These are phyloP conservation scores for human (Homo sapiens) DNA, from an alignment of 2,113 vertebrate genomes.

Conservation along the genomic window DNA sequence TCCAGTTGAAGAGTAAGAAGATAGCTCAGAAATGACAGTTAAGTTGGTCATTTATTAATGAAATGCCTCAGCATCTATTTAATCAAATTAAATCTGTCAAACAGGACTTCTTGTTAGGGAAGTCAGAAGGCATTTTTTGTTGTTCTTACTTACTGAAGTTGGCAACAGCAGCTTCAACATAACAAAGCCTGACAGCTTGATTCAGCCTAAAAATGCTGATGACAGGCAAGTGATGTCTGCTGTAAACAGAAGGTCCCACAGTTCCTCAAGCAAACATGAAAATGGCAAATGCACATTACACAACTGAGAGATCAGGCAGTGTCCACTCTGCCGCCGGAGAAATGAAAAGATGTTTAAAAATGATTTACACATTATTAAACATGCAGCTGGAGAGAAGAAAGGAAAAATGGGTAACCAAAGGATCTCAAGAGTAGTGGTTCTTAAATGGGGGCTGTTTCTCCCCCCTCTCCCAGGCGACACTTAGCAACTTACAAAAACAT, in stretches of 20 bases:
- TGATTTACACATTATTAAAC: conserved; percentile 78
- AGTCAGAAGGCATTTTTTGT: conserved; percentile 41
- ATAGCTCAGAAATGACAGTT: conserved; percentile 69
- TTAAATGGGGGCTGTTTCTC: not conserved
- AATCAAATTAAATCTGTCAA: conserved; percentile 74
- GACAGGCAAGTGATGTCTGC: conserved; percentile 51
- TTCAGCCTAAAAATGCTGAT: conserved; percentile 60
- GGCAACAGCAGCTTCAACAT: conserved; percentile 64
- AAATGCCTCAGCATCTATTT: conserved; percentile 68
- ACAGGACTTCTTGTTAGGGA: conserved; percentile 49
- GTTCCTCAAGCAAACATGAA: conserved; percentile 63
- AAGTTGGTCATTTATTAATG: conserved; percentile 77
- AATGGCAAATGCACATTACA: conserved; percentile 58
- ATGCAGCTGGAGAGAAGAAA: conserved; percentile 72
- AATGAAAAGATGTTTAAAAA: conserved; percentile 67
- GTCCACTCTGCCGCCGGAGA: conserved; percentile 2
- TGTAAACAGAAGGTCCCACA: conserved; percentile 65
- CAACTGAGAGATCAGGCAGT: conserved; percentile 4
- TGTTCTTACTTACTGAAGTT: conserved; percentile 71
- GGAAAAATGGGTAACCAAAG: conserved; percentile 50
- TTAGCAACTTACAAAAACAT: not conserved
- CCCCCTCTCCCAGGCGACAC: not conserved
- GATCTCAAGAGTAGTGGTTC: conserved; percentile 34
- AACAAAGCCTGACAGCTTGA: conserved; percentile 77
- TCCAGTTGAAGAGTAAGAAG: conserved; percentile 32